Evolutionary conservation across 2,888 invertebrate species (phyloP), one percentile per base, ranked within the genome.

Genomic region (Lysandra coridon): DNA sequence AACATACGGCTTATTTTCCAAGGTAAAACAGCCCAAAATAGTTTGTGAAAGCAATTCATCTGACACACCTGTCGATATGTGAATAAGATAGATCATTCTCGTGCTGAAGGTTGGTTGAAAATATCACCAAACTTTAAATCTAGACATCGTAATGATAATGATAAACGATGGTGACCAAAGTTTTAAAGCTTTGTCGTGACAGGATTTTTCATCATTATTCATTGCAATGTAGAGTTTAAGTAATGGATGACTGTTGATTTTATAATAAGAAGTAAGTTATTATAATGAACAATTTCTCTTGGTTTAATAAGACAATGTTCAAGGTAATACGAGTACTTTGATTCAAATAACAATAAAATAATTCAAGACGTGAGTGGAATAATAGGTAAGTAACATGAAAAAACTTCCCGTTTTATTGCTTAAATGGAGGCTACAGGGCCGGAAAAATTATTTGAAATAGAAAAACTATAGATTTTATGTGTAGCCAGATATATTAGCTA

Each of bases 21-120:
- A 30, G 12, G 30, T 14, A 69, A 30, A 78, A 69, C 86, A 86
- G 84, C 83, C 86, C 81, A 80, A 82, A 79, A 81, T 82, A 83
- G 83, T 85, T 85, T 84, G 84, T 86, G 84, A 85, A 85, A 80
- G 85, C 84, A 84, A 87, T 85, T 85, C 85, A 85, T 87, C 81
- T 73, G 73, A 69, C 81, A 81, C 82, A 81, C 73, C 80, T 78
- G 78, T 85, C 84, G 85, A 82, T 83, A 85, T 83, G 82, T 83
- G 86, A 87, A 84, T 83, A 87, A 89, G 89, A 88, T 86, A 84
- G 86, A 88, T 89, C 82, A 84, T 69, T 37, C 84, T 81, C 82
- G 84, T 85, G 87, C 88, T 85, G 82, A 78, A n/a, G 44, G 44
- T 33, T 73, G 37, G 73, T 44, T 7, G 74, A 44, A 74, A 74